Evolutionary conservation across 35 echinoderm and acorn worm species (phyloP), one percentile per base, ranked within the genome.

Genomic region (Anneissia japonica): DNA sequence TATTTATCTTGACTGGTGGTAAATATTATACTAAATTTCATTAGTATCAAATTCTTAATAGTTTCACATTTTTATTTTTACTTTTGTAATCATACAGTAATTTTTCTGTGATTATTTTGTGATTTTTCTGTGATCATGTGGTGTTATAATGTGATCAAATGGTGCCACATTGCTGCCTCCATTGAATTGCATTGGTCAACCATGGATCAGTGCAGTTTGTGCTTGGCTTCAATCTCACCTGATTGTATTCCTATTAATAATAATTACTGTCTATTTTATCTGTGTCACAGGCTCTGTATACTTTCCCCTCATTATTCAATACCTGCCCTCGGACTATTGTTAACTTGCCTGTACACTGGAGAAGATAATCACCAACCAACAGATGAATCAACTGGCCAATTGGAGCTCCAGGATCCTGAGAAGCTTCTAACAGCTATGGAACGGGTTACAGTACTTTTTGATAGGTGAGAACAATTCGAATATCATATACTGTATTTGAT

Each of bases 401-500:
- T 83, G 41, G 85, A 87, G 31, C 87, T 91, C 39, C 88, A 86
- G 74, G 95, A 97, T 77, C 91, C 95, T 19, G 95, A 97, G 82
- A 85, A 88, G 72, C 79, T 93, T 23, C 80, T 97, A 0, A 82
- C 85, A 41, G 91, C 95, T 16, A 90, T 97, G 80, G 95, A 97
- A 64, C 91, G 95, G 74, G 88, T 93, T 32, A 93, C 95, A 12
- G 85, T 93, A 34, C 86, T 97, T 46, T 97, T 97, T 93, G 95
- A 97, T 46, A 97, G 95, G 95, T 97, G 4, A 86, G 85, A 72
- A n/a, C n/a, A n/a, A n/a, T n/a, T n/a, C n/a, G n/a, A n/a, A n/a
- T n/a, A n/a, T n/a, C n/a, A n/a, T n/a, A n/a, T n/a, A n/a, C n/a
- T n/a, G n/a, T n/a, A n/a, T n/a, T n/a, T n/a, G n/a, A n/a, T n/a